These are phyloP conservation scores for Campoplex capitator DNA, from an alignment of 2,888 invertebrate genomes.

Conservation along the genomic window DNA sequence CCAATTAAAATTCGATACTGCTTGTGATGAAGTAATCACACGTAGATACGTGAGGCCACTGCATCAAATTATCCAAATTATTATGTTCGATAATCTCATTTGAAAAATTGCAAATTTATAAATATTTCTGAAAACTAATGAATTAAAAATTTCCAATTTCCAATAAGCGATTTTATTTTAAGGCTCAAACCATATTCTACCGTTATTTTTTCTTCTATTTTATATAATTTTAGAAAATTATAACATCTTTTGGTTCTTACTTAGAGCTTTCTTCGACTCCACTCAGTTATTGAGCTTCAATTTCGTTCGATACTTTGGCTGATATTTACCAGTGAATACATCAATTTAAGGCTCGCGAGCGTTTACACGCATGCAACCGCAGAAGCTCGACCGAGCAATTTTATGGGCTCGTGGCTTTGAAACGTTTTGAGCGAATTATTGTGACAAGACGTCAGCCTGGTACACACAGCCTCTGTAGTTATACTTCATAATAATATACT, in stretches of 20 bases:
- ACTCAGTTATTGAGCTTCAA: background rate
- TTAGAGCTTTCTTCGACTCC: background rate
- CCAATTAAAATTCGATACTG: background rate
- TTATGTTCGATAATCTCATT: background rate
- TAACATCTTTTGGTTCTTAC: background rate
- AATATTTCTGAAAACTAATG: too few species aligned
- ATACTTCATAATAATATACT: slow-evolving; percentile 39
- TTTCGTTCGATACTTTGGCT: slow-evolving; percentile 7
- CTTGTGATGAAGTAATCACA: background rate
- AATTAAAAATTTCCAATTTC: background rate
- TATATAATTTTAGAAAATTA: background rate
- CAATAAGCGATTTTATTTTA: background rate
- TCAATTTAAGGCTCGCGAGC: slow-evolving; percentile 48
- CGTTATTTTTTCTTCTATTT: background rate
- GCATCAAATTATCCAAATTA: background rate
- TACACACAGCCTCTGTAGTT: slow-evolving; percentile 46
- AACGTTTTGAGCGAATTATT: slow-evolving; percentile 60
- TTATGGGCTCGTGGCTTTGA: slow-evolving; percentile 33
- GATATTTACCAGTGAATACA: slow-evolving; percentile 31
- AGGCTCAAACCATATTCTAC: background rate
- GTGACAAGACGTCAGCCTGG: slow-evolving; percentile 65
- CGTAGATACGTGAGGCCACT: background rate
- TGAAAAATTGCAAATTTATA: background rate
- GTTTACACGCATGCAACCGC: slow-evolving; percentile 58
- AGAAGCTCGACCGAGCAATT: slow-evolving; percentile 43